These are phyloP conservation scores for Poeciliopsis paucimaculata DNA, from an alignment of 2,797 vertebrate species.

Conservation along the genomic window DNA sequence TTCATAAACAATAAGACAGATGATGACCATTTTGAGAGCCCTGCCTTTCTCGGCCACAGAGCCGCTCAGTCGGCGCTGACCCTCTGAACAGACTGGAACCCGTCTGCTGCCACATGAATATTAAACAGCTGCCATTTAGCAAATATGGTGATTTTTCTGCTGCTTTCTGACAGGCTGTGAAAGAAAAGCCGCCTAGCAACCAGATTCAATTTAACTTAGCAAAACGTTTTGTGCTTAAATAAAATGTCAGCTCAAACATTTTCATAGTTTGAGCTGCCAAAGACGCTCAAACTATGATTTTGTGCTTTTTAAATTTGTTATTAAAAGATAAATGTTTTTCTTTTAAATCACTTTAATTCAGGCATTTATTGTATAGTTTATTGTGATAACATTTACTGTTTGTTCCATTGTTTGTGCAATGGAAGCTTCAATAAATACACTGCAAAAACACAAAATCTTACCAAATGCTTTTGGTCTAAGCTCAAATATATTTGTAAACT, in stretches of 20 bases:
- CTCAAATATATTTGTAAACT: too few species aligned
- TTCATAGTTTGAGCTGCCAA: too few species aligned
- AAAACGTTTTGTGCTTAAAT: not conserved
- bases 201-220: not conserved
- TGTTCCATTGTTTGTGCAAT: too few species aligned
- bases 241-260: not conserved
- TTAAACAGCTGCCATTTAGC: not conserved
- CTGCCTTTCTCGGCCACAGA: not conserved
- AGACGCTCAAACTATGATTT: not conserved
- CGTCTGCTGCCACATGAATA: not conserved
- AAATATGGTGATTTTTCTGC: not conserved
- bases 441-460: too few species aligned
- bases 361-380: not conserved
- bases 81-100: slow-evolving; percentile 1
- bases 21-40: not conserved
- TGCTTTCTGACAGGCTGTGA: not conserved
- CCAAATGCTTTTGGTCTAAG: too few species aligned
- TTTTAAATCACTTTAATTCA: not conserved
- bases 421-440: too few species aligned
- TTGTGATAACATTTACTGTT: too few species aligned
- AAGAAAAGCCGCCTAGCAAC: not conserved
- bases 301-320: not conserved
- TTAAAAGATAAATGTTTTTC: not conserved
- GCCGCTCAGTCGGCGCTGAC: not conserved
- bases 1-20: not conserved